Evolutionary conservation across 2,113 vertebrate species (phyloP).

Genomic region (Macquaria australasica): DNA sequence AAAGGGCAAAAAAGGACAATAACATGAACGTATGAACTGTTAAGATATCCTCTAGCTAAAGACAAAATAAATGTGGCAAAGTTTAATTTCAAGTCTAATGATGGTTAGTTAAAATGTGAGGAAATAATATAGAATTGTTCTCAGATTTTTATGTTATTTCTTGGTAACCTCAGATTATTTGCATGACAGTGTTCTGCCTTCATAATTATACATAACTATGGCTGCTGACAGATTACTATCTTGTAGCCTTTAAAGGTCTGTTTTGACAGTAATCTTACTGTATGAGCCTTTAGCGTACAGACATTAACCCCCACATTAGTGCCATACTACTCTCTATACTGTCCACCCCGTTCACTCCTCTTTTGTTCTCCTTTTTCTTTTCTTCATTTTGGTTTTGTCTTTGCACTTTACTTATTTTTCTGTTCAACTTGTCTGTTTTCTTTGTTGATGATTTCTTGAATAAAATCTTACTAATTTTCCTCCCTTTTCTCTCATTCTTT

Average conservation of each 20-base stretch:
- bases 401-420: constrained; percentile 53
- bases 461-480: constrained; percentile 75
- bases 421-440: constrained; percentile 49
- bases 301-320: neutral
- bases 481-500: constrained; percentile 58
- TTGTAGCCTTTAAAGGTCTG: neutral
- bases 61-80: neutral
- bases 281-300: neutral
- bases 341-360: constrained; percentile 21
- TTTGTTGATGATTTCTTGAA: constrained; percentile 58
- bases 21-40: neutral
- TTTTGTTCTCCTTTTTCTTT: constrained; percentile 30
- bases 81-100: constrained; percentile 48
- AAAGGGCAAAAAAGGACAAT: neutral
- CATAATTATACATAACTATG: neutral
- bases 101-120: constrained; percentile 3
- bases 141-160: neutral
- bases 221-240: neutral
- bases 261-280: neutral
- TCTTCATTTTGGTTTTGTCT: constrained; percentile 35
- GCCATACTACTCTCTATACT: neutral
- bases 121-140: neutral
- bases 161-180: neutral
- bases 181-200: neutral
- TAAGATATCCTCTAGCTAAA: neutral